phyloP scores from a whole-genome alignment of 1,140 invertebrate genomes.

The Lerema accius region DNA sequence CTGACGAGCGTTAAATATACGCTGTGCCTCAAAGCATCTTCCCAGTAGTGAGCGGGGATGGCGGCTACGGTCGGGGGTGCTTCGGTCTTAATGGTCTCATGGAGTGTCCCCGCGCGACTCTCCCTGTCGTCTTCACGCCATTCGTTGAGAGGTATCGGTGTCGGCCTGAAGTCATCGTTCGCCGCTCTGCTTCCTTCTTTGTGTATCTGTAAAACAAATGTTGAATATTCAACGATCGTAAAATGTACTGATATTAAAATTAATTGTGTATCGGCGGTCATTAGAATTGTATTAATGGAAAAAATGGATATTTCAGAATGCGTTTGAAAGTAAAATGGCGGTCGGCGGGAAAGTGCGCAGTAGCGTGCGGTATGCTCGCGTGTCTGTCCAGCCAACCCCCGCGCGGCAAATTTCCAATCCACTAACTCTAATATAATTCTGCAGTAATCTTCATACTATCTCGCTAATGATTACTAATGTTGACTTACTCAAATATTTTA shows the following conservation, averaged over 20 bases:
- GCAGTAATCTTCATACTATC: constrained; percentile 24
- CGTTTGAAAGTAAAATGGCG: constrained; percentile 78
- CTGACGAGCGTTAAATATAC: constrained; percentile 83
- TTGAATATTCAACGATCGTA: constrained; percentile 31
- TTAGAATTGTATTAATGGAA: constrained; percentile 44
- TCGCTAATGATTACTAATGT: neutral
- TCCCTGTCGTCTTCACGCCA: constrained; percentile 65
- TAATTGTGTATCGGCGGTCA: constrained; percentile 31
- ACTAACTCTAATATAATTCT: constrained; percentile 49
- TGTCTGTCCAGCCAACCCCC: constrained; percentile 52
- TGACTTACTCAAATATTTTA: constrained; percentile 1
- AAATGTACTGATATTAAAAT: constrained; percentile 29
- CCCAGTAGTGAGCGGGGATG: constrained; percentile 80
- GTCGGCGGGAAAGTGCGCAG: constrained; percentile 68
- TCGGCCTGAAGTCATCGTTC: constrained; percentile 68
- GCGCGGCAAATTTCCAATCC: constrained; percentile 60
- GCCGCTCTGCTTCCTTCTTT: constrained; percentile 48
- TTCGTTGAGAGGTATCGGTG: constrained; percentile 69
- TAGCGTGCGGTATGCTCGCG: constrained; percentile 55
- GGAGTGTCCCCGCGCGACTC: constrained; percentile 64
- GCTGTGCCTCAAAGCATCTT: constrained; percentile 83
- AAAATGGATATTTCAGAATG: constrained; percentile 55
- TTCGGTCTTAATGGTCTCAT: constrained; percentile 67
- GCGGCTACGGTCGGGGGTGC: constrained; percentile 48
- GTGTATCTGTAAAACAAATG: constrained; percentile 54